A percentile compares a stretch with the other conserved stretches of the same genome.
Evolutionary conservation across 2,888 invertebrate species (phyloP).

Genomic region (Aricia artaxerxes): DNA sequence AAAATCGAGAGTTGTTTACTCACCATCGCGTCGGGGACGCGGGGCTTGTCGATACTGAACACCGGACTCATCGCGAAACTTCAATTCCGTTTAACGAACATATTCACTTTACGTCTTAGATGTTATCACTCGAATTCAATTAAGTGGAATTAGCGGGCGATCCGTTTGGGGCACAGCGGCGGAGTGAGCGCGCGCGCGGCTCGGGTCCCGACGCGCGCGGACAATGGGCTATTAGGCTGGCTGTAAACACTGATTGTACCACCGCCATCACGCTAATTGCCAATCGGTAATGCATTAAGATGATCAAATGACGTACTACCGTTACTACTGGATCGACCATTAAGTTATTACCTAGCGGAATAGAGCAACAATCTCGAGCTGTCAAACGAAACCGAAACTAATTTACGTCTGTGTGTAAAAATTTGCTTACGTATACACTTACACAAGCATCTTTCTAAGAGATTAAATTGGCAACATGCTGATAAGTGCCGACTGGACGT

Average conservation of each 20-base stretch:
- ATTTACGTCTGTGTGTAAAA: no score
- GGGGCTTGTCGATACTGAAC: constrained; percentile 36
- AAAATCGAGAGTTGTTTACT: background rate
- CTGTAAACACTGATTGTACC: constrained; percentile 71
- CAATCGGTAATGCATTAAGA: constrained; percentile 72
- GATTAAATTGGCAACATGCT: no score
- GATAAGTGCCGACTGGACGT: no score
- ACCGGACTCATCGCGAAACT: constrained; percentile 37
- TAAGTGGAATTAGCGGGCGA: background rate
- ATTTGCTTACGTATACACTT: no score
- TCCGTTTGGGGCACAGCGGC: background rate
- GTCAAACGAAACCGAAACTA: no score
- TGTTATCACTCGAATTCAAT: constrained; percentile 16
- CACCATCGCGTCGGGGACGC: constrained; percentile 33
- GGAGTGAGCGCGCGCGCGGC: background rate
- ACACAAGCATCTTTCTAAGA: no score
- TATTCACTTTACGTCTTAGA: constrained; percentile 36
- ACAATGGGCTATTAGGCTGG: constrained; percentile 44
- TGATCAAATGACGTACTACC: constrained; percentile 56
- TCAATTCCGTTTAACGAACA: constrained; percentile 10
- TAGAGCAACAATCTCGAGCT: no score
- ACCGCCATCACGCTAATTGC: constrained; percentile 70
- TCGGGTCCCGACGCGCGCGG: background rate
- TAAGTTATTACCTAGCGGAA: no score
- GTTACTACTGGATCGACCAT: background rate